Evolutionary conservation across 2,888 invertebrate species (phyloP), one percentile per base, ranked within the genome.

Genomic region (Drosophila anomelani): DNA sequence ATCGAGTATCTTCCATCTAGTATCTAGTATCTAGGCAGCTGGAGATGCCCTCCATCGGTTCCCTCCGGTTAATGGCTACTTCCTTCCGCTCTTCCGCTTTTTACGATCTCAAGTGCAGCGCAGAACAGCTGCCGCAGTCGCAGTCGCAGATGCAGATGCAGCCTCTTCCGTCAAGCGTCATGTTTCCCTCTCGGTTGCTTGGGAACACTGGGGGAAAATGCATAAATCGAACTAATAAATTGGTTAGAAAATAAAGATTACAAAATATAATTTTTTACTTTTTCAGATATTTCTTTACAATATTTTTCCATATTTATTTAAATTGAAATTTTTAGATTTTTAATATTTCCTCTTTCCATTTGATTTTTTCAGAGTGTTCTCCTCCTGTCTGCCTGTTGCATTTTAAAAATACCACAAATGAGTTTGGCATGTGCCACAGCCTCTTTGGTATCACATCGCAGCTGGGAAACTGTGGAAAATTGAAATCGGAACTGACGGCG

Each of bases 401-500:
- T 59, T 39, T 75, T 87, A 73, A 81, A 85, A 89, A 82, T 85
- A 86, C 63, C 53, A 64, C 56, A 85, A 88, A 88, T 80, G 88
- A 59, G 78, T 78, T 82, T 88, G 78, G 81, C 90, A 85, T 85
- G 85, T 90, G 89, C 76, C 89, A 71, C 76, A 56, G 55, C 64
- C 44, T 20, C 54, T 32, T 58, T 58, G 60, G 46, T 43, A 51
- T 51, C 51, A 38, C 17, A 29, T 15, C 15, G 29, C 44, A 64
- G 32, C 23, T 17, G 41, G 64, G 26, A 47, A 44, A 26, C 36
- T 23, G 43, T 34, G 36, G 39, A 32, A 57, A 57, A 44, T 10
- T 23, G 62, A 39, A 36, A 61, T 43, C 38, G 32, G 41, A 60
- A 58, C 60, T 60, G 23, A 9, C 57, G 62, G 63, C 67, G 63